Evolutionary conservation across 1,140 invertebrate genomes (phyloP).

Genomic region (Manduca sexta): DNA sequence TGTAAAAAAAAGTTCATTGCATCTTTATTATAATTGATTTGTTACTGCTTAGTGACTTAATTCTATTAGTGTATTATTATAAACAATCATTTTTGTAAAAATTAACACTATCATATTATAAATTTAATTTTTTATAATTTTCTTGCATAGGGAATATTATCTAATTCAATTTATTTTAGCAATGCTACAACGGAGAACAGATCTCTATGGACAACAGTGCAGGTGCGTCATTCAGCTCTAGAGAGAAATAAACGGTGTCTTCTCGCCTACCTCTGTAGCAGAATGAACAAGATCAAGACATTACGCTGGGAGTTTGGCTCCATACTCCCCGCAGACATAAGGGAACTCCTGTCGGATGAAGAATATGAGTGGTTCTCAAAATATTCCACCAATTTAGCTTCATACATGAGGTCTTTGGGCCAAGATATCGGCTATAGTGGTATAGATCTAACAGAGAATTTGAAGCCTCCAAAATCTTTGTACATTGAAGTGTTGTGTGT

Average conservation of each 20-base stretch:
- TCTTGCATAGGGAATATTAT: too few relatives aligned
- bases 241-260: conserved; percentile 93
- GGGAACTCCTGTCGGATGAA: conserved; percentile 83
- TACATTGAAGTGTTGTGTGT: conserved; percentile 94
- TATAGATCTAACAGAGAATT: conserved; percentile 90
- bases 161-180: conserved; percentile 44
- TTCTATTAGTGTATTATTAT: too few relatives aligned
- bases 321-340: conserved; percentile 89
- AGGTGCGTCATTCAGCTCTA: conserved; percentile 87
- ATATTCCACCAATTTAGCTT: conserved; percentile 90
- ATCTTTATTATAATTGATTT: too few relatives aligned
- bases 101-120: too few relatives aligned
- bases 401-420: conserved; percentile 92
- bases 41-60: too few relatives aligned
- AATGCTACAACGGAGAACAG: conserved; percentile 58
- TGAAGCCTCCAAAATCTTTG: conserved; percentile 93
- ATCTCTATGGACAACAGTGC: conserved; percentile 79
- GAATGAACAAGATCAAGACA: conserved; percentile 85
- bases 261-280: conserved; percentile 90
- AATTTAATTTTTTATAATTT: too few relatives aligned
- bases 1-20: too few relatives aligned
- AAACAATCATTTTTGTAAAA: too few relatives aligned
- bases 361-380: conserved; percentile 91
- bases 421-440: conserved; percentile 80
- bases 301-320: conserved; percentile 96